Evolutionary conservation across 2,888 invertebrate genomes (phyloP).

Genomic region (Apodemia mormo): DNA sequence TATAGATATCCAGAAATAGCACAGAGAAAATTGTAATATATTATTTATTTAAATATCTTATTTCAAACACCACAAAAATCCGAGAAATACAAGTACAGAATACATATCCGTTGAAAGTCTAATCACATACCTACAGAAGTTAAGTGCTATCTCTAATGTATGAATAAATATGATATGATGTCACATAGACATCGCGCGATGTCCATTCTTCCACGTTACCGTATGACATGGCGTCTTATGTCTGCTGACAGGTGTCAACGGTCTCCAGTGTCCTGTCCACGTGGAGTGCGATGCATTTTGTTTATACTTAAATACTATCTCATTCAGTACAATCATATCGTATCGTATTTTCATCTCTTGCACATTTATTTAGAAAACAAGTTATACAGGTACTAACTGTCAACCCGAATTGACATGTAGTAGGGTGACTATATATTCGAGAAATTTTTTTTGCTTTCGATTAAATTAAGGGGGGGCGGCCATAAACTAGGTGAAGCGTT

Average conservation of each 20-base stretch:
- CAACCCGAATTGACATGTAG: too few relatives aligned
- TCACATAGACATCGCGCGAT: constrained; percentile 2
- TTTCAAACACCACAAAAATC: too few relatives aligned
- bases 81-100: neutral
- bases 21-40: too few relatives aligned
- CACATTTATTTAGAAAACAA: too few relatives aligned
- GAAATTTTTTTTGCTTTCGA: too few relatives aligned
- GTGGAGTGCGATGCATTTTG: constrained; percentile 11
- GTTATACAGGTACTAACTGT: too few relatives aligned
- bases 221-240: constrained; percentile 12
- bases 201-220: constrained; percentile 9
- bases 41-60: too few relatives aligned
- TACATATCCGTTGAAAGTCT: neutral
- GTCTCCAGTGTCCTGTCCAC: constrained; percentile 33
- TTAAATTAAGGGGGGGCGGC: too few relatives aligned
- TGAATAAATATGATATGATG: constrained; percentile 4
- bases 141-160: neutral
- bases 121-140: neutral
- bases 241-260: constrained; percentile 48
- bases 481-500: too few relatives aligned
- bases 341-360: too few relatives aligned
- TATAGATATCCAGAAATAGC: too few relatives aligned
- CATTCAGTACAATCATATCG: neutral
- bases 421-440: too few relatives aligned
- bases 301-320: constrained; percentile 14